phyloP scores from a whole-genome alignment of 2,113 vertebrate genomes.

The Corythoichthys haematopterus region DNA sequence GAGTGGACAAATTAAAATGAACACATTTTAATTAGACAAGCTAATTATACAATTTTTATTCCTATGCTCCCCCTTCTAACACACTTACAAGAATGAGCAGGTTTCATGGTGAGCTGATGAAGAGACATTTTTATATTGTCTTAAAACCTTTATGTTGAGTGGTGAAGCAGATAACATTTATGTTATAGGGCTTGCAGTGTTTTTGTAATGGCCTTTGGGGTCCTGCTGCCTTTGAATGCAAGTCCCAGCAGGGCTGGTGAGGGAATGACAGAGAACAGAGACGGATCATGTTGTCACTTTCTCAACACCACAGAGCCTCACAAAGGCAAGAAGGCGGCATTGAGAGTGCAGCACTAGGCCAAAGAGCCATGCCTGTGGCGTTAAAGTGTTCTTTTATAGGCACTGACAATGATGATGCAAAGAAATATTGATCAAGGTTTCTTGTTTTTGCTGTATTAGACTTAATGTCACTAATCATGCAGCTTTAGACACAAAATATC shows the following conservation, averaged over 20 bases:
- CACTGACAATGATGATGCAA: background rate
- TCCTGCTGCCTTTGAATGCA: conserved; percentile 65
- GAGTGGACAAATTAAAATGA: too few relatives aligned
- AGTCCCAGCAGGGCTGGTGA: conserved; percentile 48
- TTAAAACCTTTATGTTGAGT: conserved; percentile 73
- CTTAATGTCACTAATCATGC: background rate
- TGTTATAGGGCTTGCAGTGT: conserved; percentile 57
- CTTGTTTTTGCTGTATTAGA: background rate
- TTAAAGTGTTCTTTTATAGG: background rate
- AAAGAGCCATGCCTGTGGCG: background rate
- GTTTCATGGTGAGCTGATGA: background rate
- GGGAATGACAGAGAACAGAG: conserved; percentile 66
- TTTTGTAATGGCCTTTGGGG: conserved; percentile 71
- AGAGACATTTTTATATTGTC: conserved; percentile 58
- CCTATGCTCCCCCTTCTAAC: conserved; percentile 26
- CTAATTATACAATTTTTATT: too few relatives aligned
- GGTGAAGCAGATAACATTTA: conserved; percentile 64
- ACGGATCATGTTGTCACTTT: conserved; percentile 66
- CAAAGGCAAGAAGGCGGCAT: conserved; percentile 42
- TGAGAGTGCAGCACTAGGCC: conserved; percentile 30
- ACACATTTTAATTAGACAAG: too few relatives aligned
- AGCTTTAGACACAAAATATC: background rate
- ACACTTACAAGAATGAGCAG: conserved; percentile 10
- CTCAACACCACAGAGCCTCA: conserved; percentile 45
- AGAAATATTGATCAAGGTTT: background rate